Evolutionary conservation across 1,140 invertebrate genomes (phyloP).

Genomic region (Brachionus manjavacas): DNA sequence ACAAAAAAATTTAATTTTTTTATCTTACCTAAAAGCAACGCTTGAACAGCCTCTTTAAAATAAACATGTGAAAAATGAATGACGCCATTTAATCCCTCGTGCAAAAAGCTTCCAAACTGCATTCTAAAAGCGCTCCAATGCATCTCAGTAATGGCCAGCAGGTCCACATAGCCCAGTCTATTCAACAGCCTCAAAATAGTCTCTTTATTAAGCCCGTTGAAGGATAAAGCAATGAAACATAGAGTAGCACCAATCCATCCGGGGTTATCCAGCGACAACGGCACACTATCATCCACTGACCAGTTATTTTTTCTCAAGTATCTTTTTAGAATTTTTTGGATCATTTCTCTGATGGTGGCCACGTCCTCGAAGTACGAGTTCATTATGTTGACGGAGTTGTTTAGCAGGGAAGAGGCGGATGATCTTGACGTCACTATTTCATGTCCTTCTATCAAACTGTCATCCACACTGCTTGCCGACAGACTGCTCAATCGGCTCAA

Average conservation of each 20-base stretch:
- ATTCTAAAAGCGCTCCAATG: constrained; percentile 52
- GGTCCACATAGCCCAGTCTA: constrained; percentile 48
- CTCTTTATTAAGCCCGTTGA: constrained; percentile 48
- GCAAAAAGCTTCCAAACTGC: constrained; percentile 46
- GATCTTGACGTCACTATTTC: background rate
- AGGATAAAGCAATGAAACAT: constrained; percentile 50
- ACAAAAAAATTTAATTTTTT: background rate
- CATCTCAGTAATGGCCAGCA: constrained; percentile 47
- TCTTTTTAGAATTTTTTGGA: constrained; percentile 7
- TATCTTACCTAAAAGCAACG: constrained; percentile 51
- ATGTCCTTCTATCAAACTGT: background rate
- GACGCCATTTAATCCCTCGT: constrained; percentile 49
- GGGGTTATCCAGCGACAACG: constrained; percentile 30
- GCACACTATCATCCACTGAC: background rate
- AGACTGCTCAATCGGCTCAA: constrained; percentile 13
- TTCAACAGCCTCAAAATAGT: constrained; percentile 49
- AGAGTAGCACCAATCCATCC: constrained; percentile 55
- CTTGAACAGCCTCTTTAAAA: constrained; percentile 52
- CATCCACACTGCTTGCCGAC: background rate
- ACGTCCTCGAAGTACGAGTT: constrained; percentile 38
- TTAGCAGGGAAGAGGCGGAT: background rate
- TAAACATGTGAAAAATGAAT: constrained; percentile 51
- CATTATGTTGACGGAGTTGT: constrained; percentile 31
- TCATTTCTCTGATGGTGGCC: constrained; percentile 1
- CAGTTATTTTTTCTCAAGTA: constrained; percentile 39